Evolutionary conservation across 2,113 vertebrate species (phyloP), one percentile per base, ranked within the genome.

Genomic region (Chunga burmeisteri): DNA sequence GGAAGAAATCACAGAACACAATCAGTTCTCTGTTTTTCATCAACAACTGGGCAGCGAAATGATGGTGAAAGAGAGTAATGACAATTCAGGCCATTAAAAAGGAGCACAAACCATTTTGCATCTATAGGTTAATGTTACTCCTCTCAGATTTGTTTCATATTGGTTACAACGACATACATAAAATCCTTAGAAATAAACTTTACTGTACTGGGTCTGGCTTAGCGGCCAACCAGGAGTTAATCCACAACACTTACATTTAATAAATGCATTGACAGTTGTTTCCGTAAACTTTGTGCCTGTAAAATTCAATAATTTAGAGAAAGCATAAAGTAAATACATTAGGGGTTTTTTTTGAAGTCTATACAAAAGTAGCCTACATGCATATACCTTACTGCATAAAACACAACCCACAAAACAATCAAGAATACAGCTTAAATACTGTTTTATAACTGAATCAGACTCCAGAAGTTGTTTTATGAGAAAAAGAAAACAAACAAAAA

Each of bases 1-100:
- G 30, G 47, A 63, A 72, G 44, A 53, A 63, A 56, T 7, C n/a
- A 6, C 26, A 42, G 19, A 72, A 23, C 16, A 75, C 59, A 61
- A 46, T 21, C 36, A 59, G 26, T 12, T 8, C 26, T 68, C 26
- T 26, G 32, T 8, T 78, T 26, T 59, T 58, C 52, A 63, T 32
- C 30, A 78, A 6, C 44, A 86, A 38, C 1, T 0, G 15, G 42
- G 26, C 12, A 44, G 49, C 32, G 44, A 86, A 68, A 74, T 7
- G 25, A 75, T 4, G 30, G 50, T 49, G 27, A 46, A 71, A 80
- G 38, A 53, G 4, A 36, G 66, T 82, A 72, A 80, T 72, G 61
- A 91, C 91, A 84, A 79, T 36, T 88, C 56, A 50, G 29, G 91
- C 59, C 66, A 83, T 95, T 95, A 83, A 92, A 79, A 93, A 83